Base-by-base conservation (phyloP, 1,140 invertebrate genomes). In the Zaprionus taronus region DNA sequence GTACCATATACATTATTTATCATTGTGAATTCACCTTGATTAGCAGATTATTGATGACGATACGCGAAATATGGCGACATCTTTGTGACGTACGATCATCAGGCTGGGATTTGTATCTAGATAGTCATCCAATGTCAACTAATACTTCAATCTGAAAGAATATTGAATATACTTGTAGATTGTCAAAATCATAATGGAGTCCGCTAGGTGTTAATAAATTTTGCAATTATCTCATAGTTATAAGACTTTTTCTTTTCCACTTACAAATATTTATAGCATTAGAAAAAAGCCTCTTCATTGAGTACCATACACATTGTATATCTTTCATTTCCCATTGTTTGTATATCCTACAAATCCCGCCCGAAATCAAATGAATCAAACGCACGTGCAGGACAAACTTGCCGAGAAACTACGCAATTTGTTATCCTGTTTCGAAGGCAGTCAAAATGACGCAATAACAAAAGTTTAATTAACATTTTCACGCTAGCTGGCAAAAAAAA, bases 401-500 rank as follows among this genome's bases (percentile, higher is more conserved):
- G 44, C 56, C 53, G 44, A 34, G 49, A 34, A 89, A 87, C 81
- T 84, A 81, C 84, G 84, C 70, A 66, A 73, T 87, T 89, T 60
- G 71, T 65, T 57, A 70, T 63, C 57, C 55, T 57, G 68, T 55
- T 58, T 66, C 47, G 34, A 64, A 64, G 55, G 47, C 55, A 49
- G 60, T 15, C 26, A 60, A 89, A 84, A 84, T 84, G 75, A 76
- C 84, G 84, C 84, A 81, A 51, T 81, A 79, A 81, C 72, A 83
- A 69, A 79, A 73, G 76, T 84, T 84, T 81, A 84, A 89, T 89
- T 89, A 90, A 72, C 81, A 81, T 90, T 79, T 87, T 79, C 78
- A 69, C 81, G 56, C 69, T 62, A 56, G 41, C 15, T 26, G 5
- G 67, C 7, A 31, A 31, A 53, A 62, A 34, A 76, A 57, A 61